Conservation (phyloP, 1,140 invertebrate species). For the Procambarus clarkii region DNA sequence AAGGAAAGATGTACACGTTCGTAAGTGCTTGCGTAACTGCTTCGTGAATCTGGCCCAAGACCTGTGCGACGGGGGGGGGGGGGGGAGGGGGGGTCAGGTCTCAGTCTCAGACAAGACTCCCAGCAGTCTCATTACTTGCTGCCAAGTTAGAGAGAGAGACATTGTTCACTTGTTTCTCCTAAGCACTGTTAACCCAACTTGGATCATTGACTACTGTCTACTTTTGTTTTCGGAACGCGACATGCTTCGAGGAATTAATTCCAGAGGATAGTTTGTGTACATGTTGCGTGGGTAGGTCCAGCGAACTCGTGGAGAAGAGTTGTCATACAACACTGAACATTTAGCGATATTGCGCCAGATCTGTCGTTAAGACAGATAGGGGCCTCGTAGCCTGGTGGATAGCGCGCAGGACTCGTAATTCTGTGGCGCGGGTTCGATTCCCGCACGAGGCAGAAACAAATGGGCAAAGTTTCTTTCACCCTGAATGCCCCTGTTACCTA, state of each 20-base stretch:
- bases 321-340: neutral
- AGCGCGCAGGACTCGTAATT: too few species aligned
- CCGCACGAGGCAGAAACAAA: too few species aligned
- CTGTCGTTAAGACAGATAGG: too few species aligned
- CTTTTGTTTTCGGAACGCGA: neutral
- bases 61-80: neutral
- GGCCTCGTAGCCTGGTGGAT: too few species aligned
- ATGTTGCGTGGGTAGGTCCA: neutral
- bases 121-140: neutral
- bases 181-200: neutral
- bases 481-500: too few species aligned
- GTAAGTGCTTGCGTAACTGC: too few species aligned
- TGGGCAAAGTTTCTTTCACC: too few species aligned
- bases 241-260: neutral
- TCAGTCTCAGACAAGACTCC: neutral
- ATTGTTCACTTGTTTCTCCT: neutral
- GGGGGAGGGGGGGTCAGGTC: neutral
- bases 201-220: neutral
- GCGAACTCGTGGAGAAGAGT: neutral
- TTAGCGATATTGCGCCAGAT: too few species aligned
- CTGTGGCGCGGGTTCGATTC: too few species aligned
- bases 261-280: neutral
- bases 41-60: too few species aligned
- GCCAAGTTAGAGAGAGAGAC: neutral
- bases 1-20: too few species aligned